These are phyloP conservation scores for Heliopora coerulea DNA, from an alignment of 92 coral and sea anemone species.

Conservation along the genomic window DNA sequence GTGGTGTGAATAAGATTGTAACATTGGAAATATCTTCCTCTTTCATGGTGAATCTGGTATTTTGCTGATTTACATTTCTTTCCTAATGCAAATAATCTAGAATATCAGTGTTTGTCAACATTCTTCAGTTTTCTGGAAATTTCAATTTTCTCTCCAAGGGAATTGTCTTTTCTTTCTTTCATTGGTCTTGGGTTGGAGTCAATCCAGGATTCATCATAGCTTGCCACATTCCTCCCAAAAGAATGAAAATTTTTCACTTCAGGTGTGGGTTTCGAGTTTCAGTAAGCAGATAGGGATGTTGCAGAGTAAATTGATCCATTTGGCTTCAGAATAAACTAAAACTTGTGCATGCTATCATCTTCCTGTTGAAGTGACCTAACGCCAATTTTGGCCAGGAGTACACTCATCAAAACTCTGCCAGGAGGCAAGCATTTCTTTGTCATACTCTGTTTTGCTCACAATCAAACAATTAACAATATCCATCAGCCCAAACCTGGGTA, in stretches of 20 bases:
- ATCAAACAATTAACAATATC: conserved; percentile 68
- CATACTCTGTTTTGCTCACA: conserved; percentile 65
- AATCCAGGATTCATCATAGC: conserved; percentile 64
- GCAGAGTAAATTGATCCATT: conserved; percentile 63
- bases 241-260: conserved; percentile 38
- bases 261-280: conserved; percentile 68
- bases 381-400: conserved; percentile 58
- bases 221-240: conserved; percentile 41
- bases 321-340: conserved; percentile 58
- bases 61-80: background rate
- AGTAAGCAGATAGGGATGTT: conserved; percentile 62
- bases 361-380: conserved; percentile 55
- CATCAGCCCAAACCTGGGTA: conserved; percentile 69
- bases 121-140: conserved; percentile 52
- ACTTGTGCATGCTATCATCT: conserved; percentile 54
- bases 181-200: conserved; percentile 63
- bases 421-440: conserved; percentile 62
- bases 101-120: conserved; percentile 62
- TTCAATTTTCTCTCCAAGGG: conserved; percentile 24
- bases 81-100: conserved; percentile 50
- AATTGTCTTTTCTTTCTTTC: conserved; percentile 54
- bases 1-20: conserved; percentile 13
- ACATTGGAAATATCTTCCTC: conserved; percentile 1
- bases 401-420: conserved; percentile 67
- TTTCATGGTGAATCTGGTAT: background rate